Evolutionary conservation across 2,797 vertebrate species (phyloP).

Genomic region (Mus caroli): DNA sequence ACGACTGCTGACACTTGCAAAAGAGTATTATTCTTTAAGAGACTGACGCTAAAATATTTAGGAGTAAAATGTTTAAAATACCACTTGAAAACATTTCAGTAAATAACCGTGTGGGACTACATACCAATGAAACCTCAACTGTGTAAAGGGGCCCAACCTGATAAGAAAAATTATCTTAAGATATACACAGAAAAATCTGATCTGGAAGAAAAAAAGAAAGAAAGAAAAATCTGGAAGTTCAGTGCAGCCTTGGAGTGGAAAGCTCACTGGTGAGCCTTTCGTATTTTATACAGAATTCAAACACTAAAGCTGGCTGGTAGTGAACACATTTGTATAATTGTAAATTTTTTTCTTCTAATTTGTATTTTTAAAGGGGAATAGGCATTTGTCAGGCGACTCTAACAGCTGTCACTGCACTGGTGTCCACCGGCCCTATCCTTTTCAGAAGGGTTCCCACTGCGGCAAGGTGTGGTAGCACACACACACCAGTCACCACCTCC

Average conservation of each 20-base stretch:
- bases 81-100: not conserved
- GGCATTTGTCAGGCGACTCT: not conserved
- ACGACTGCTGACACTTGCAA: not conserved
- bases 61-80: not conserved
- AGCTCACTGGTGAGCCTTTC: not conserved
- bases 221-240: not conserved
- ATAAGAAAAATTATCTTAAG: slow-evolving; percentile 13
- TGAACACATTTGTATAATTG: not conserved
- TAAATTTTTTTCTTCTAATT: not conserved
- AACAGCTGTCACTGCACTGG: not conserved
- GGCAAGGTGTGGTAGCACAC: too few relatives aligned
- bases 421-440: not conserved
- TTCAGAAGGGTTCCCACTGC: not conserved
- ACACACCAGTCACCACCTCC: not conserved
- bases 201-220: too few relatives aligned
- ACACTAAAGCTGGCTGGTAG: not conserved
- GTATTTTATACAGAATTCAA: slow-evolving; percentile 34
- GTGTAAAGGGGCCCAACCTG: not conserved
- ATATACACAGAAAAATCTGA: not conserved
- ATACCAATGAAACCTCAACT: not conserved
- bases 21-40: not conserved
- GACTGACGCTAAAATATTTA: not conserved
- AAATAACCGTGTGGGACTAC: not conserved
- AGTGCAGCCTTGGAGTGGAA: not conserved
- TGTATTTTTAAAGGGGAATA: not conserved